These are phyloP conservation scores for Syngnathus floridae DNA, from an alignment of 2,113 vertebrate species.

Conservation along the genomic window DNA sequence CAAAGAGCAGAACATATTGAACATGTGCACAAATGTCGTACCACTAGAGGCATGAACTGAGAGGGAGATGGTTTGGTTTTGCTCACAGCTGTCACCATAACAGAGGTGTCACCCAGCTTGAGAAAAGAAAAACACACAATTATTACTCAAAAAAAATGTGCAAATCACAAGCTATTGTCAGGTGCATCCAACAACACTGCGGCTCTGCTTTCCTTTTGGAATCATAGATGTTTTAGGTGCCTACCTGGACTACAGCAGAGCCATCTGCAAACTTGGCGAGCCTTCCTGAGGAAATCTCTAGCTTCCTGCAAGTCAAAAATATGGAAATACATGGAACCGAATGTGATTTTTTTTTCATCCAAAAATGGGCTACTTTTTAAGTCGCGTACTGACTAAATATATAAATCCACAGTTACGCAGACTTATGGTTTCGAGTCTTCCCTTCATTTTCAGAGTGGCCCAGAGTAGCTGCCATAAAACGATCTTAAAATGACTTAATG, in stretches of 20 bases:
- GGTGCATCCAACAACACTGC: neutral
- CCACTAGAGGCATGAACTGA: constrained; percentile 94
- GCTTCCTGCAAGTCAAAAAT: constrained; percentile 69
- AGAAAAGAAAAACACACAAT: neutral
- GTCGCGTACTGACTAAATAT: too few relatives aligned
- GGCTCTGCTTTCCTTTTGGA: neutral
- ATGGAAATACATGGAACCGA: neutral
- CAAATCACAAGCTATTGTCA: neutral
- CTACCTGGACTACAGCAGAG: constrained; percentile 88
- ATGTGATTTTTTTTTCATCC: neutral
- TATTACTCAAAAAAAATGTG: neutral
- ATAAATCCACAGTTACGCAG: too few relatives aligned
- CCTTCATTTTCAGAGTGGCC: neutral
- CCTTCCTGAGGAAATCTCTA: constrained; percentile 87
- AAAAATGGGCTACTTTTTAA: too few relatives aligned
- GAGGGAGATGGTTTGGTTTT: constrained; percentile 85
- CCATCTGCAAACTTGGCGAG: constrained; percentile 94
- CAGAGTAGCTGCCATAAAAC: neutral
- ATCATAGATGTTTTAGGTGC: neutral
- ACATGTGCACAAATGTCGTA: constrained; percentile 55
- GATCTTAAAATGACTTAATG: neutral
- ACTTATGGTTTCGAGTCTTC: too few relatives aligned
- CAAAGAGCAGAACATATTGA: neutral
- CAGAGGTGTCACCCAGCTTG: constrained; percentile 88
- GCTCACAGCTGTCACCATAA: constrained; percentile 97